These are phyloP conservation scores for Condylostylus longicornis DNA, from an alignment of 1,140 invertebrate species.

Conservation along the genomic window DNA sequence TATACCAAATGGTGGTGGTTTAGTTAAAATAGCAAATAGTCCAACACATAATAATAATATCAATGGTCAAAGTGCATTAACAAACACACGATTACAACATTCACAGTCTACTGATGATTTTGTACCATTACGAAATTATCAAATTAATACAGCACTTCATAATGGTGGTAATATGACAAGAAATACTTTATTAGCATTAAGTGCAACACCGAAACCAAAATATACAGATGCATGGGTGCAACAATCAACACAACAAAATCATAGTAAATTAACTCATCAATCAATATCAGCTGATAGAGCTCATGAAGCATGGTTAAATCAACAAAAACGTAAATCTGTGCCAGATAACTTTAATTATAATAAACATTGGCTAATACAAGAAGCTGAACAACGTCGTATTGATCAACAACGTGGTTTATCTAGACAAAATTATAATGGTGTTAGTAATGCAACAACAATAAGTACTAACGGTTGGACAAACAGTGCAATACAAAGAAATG, in stretches of 20 bases:
- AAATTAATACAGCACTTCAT: not conserved
- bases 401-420: constrained; percentile 40
- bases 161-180: constrained; percentile 47
- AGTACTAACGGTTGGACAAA: constrained; percentile 3
- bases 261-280: constrained; percentile 16
- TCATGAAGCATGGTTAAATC: constrained; percentile 40
- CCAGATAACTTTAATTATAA: constrained; percentile 53
- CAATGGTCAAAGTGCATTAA: no score
- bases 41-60: no score
- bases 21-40: constrained; percentile 30
- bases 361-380: constrained; percentile 81
- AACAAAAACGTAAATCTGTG: constrained; percentile 49
- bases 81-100: not conserved
- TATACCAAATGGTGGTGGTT: constrained; percentile 17
- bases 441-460: constrained; percentile 8
- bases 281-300: constrained; percentile 11
- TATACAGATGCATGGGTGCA: constrained; percentile 39
- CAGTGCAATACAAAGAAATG: constrained; percentile 10
- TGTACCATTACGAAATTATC: constrained; percentile 1
- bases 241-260: constrained; percentile 16
- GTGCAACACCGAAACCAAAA: constrained; percentile 57
- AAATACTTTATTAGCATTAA: constrained; percentile 60
- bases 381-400: constrained; percentile 71
- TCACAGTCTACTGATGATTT: constrained; percentile 4
- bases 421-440: constrained; percentile 11